Base-by-base conservation (phyloP, 2,888 invertebrate species). In the Brachypterus glaber region DNA sequence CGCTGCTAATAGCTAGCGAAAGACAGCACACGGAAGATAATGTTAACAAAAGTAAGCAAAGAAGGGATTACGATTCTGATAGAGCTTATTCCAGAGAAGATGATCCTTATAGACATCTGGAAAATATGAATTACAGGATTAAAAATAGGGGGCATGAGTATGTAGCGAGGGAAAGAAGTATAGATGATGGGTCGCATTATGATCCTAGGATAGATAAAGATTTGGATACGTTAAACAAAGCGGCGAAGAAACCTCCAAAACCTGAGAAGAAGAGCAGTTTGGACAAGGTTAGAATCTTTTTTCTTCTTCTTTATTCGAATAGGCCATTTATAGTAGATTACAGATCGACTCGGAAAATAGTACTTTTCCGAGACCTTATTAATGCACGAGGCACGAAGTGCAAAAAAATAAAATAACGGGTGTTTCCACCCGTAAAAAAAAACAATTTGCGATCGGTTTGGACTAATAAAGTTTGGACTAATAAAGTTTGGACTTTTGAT, bases 21-120 rank as follows among this genome's bases (percentile, higher is more conserved):
- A 70, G 82, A 36, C 75, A 78, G 45, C 82, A 84, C 51, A 79
- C 82, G 17, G 83, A 83, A 53, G 72, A 77, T 37, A 77, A 74
- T 46, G 60, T 68, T 51, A 63, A 62, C 35, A 52, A 49, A 30
- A 52, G 58, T 16, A 49, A 45, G 32, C 44, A 46, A 25, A 47
- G 51, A 15, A 49, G 49, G 11, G 61, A 59, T 16, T 57, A 57
- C 40, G 57, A 57, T 31, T 55, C 51, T 9, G 54, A 58, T 24
- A 33, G 49, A 18, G 46, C 50, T 3, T 44, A 51, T 32, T 49
- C 50, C 3, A 48, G 53, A 17, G 52, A 54, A 17, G 58, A 60
- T 32, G 56, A 59, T 35, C 45, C 46, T 8, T 60, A 53, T 40
- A 48, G 58, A 26, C 46, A 57, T 40, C 17, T 56, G 62, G 69